A percentile compares a stretch with the other conserved stretches of the same genome.
Evolutionary conservation across 2,888 invertebrate species (phyloP).

Genomic region (Gari tellinella): DNA sequence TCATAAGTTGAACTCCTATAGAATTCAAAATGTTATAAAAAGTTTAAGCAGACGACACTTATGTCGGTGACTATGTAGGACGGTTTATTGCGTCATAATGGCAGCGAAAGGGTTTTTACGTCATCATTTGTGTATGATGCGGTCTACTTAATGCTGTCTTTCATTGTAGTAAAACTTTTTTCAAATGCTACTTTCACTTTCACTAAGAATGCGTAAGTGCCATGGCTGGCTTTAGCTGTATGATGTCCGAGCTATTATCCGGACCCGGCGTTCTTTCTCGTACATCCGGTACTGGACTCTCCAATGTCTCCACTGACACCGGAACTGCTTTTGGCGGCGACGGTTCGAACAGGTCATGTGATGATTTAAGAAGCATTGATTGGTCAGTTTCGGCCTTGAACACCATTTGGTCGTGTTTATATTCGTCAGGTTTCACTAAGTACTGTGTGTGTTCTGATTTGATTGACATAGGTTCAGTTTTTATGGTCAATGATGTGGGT

Average conservation of each 20-base stretch:
- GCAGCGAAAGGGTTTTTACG: too few species aligned
- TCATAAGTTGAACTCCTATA: too few species aligned
- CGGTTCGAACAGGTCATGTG: conserved; percentile 66
- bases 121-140: too few species aligned
- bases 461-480: conserved; percentile 31
- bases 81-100: too few species aligned
- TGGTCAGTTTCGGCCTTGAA: conserved; percentile 58
- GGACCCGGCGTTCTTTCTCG: conserved; percentile 36
- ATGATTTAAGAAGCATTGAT: conserved; percentile 49
- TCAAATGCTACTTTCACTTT: too few species aligned
- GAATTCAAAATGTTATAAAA: too few species aligned
- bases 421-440: conserved; percentile 32
- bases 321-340: conserved; percentile 75
- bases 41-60: too few species aligned
- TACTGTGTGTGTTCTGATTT: conserved; percentile 15
- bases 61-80: too few species aligned
- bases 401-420: conserved; percentile 33
- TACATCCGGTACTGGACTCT: conserved; percentile 27
- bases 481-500: conserved; percentile 19
- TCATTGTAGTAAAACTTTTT: too few species aligned
- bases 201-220: conserved; percentile 53
- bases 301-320: conserved; percentile 47
- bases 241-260: conserved; percentile 53
- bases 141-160: too few species aligned
- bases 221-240: conserved; percentile 64